Conservation (phyloP, 2,888 invertebrate species). For the Elysia crispata region DNA sequence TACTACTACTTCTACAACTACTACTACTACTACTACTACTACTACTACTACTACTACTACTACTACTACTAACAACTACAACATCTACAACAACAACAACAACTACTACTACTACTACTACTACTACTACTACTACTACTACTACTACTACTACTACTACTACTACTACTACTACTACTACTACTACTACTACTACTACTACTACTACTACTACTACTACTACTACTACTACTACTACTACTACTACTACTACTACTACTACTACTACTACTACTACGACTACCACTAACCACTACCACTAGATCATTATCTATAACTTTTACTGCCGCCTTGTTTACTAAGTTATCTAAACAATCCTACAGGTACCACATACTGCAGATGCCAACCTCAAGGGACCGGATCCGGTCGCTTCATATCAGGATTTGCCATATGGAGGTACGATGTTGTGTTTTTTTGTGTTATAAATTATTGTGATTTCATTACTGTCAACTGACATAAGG, state of each 20-base stretch:
- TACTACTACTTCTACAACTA: slow-evolving; percentile 1
- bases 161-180: slow-evolving; percentile 9
- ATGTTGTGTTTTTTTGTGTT: neutral
- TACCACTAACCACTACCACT: no score
- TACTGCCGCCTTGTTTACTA: no score
- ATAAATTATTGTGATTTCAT: no score
- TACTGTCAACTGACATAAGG: no score
- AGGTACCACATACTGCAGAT: slow-evolving; percentile 24
- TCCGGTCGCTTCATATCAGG: slow-evolving; percentile 30
- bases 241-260: no score
- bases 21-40: no score
- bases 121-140: slow-evolving; percentile 9
- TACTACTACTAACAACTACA: no score
- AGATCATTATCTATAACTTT: no score
- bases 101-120: slow-evolving; percentile 4
- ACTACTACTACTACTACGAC: no score
- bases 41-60: no score
- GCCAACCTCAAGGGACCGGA: neutral
- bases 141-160: slow-evolving; percentile 4
- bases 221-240: no score
- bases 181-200: slow-evolving; percentile 9
- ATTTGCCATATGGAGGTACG: slow-evolving; percentile 32
- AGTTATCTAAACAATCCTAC: neutral
- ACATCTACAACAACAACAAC: no score
- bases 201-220: neutral